Evolutionary conservation across 2,888 invertebrate species (phyloP).

Genomic region (Hyposoter dolosus): DNA sequence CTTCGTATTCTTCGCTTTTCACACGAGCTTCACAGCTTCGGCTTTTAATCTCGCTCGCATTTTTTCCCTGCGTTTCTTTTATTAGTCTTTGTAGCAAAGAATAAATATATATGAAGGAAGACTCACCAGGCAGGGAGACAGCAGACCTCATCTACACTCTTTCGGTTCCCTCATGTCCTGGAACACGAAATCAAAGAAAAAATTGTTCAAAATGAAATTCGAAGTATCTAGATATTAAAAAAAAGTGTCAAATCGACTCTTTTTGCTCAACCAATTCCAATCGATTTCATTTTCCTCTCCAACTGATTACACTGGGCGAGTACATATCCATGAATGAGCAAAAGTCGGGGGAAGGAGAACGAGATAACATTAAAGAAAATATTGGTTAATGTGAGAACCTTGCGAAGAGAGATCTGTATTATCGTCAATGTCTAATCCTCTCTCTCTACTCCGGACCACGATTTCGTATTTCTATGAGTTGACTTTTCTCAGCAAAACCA

Average conservation of each 20-base stretch:
- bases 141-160: conserved; percentile 81
- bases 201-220: background rate
- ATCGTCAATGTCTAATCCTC: conserved; percentile 17
- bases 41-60: conserved; percentile 21
- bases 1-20: background rate
- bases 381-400: conserved; percentile 12
- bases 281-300: background rate
- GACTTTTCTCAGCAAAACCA: background rate
- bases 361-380: conserved; percentile 1
- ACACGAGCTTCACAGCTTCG: background rate
- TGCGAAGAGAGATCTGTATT: background rate
- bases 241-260: background rate
- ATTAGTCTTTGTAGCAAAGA: conserved; percentile 4
- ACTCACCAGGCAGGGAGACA: conserved; percentile 79
- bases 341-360: too few relatives aligned
- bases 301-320: background rate
- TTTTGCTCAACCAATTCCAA: background rate
- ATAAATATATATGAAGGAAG: conserved; percentile 14
- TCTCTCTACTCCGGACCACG: background rate
- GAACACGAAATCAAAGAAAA: conserved; percentile 70
- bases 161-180: conserved; percentile 78
- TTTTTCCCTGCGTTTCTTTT: conserved; percentile 19
- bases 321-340: background rate
- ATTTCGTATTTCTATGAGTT: conserved; percentile 11
- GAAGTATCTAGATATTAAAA: background rate